Evolutionary conservation across 2,797 vertebrate species (phyloP).

Genomic region (Phaenicophaeus curvirostris): DNA sequence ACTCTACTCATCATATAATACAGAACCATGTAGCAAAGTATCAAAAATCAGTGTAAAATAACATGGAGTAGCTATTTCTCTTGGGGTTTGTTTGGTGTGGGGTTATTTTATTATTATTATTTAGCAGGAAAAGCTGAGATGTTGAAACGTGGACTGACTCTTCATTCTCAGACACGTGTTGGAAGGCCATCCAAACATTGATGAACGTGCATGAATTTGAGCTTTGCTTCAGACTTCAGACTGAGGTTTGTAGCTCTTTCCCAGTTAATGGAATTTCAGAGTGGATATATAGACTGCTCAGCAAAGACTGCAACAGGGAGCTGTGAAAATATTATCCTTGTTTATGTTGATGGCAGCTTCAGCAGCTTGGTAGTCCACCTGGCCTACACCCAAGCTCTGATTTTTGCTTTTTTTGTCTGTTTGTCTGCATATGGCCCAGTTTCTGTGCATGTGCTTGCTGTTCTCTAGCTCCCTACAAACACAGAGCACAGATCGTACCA

Average conservation of each 20-base stretch:
- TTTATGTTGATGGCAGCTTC: neutral
- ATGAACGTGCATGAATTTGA: neutral
- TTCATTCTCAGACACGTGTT: neutral
- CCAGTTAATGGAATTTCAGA: neutral
- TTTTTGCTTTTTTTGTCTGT: neutral
- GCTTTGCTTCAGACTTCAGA: neutral
- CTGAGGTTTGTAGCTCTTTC: neutral
- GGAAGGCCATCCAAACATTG: neutral
- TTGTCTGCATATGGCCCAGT: too few relatives aligned
- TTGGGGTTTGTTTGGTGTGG: neutral
- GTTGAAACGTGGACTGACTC: neutral
- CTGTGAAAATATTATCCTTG: neutral
- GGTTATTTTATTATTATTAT: neutral
- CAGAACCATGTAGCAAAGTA: neutral
- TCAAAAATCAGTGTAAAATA: neutral
- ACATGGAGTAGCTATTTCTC: neutral
- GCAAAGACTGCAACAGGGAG: neutral
- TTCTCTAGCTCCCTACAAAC: too few relatives aligned
- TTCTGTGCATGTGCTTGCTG: too few relatives aligned
- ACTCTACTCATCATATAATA: neutral
- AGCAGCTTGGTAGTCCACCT: neutral
- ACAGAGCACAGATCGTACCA: too few relatives aligned
- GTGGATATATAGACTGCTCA: neutral
- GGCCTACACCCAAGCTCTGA: neutral
- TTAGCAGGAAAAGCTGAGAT: neutral